Conservation (phyloP, 1,140 invertebrate genomes). For the Zaprionus africanus region DNA sequence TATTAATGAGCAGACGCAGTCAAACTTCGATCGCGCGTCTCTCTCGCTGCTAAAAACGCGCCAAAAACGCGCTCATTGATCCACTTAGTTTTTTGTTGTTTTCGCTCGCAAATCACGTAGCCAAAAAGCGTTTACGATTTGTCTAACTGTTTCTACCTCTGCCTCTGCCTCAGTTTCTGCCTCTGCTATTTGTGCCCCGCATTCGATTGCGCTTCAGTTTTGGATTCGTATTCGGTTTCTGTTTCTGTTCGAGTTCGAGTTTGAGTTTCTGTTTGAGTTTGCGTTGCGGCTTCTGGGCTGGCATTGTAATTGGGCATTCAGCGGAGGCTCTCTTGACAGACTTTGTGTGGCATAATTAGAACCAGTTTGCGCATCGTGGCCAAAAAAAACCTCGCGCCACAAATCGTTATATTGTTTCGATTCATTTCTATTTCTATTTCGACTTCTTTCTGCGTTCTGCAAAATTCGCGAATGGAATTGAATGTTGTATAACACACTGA, state of each 20-base stretch:
- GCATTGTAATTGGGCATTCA: slow-evolving; percentile 53
- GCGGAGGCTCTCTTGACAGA: background rate
- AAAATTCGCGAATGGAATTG: slow-evolving; percentile 62
- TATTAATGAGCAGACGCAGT: slow-evolving; percentile 58
- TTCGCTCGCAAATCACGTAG: slow-evolving; percentile 70
- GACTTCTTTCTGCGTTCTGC: slow-evolving; percentile 11
- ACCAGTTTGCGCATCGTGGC: slow-evolving; percentile 62
- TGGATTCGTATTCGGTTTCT: background rate
- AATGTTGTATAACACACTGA: slow-evolving; percentile 58
- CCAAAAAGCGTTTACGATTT: slow-evolving; percentile 64
- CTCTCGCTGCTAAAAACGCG: slow-evolving; percentile 43
- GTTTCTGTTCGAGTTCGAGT: no score
- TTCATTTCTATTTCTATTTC: slow-evolving; percentile 49
- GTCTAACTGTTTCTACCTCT: slow-evolving; percentile 70
- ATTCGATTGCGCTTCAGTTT: background rate
- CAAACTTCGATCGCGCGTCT: slow-evolving; percentile 7
- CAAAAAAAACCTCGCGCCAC: slow-evolving; percentile 15
- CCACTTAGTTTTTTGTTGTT: slow-evolving; percentile 55
- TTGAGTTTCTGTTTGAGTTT: slow-evolving; percentile 37
- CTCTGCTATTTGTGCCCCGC: slow-evolving; percentile 8
- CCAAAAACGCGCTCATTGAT: slow-evolving; percentile 64
- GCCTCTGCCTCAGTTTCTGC: slow-evolving; percentile 34
- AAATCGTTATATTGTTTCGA: slow-evolving; percentile 14
- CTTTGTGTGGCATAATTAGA: slow-evolving; percentile 68
- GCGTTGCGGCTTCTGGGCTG: slow-evolving; percentile 40